Conservation (phyloP, 1,140 invertebrate genomes). For the Meloidogyne chitwoodi region DNA sequence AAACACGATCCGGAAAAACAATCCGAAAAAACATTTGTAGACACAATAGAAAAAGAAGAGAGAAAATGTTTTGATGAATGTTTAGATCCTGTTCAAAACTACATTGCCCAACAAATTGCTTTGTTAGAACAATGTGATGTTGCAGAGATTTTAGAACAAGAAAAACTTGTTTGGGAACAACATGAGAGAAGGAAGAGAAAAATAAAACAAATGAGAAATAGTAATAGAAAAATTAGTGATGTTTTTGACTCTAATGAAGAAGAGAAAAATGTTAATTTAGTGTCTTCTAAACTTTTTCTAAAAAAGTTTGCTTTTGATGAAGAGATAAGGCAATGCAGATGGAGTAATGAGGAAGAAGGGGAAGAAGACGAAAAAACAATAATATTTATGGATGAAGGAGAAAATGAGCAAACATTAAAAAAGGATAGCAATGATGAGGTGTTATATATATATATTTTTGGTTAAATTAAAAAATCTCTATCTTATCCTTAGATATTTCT, state of each 20-base stretch:
- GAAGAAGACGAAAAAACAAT: background rate
- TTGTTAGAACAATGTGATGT: background rate
- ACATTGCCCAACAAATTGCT: slow-evolving; percentile 13
- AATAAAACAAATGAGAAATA: background rate
- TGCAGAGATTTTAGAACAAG: background rate
- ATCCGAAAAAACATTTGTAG: background rate
- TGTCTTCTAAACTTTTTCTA: background rate
- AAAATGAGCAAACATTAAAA: background rate
- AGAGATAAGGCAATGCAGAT: slow-evolving; percentile 22
- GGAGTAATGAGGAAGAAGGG: background rate
- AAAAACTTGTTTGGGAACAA: background rate
- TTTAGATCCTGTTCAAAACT: background rate
- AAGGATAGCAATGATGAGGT: background rate
- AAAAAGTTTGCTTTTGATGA: slow-evolving; percentile 16
- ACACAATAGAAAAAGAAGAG: background rate
- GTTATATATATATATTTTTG: background rate
- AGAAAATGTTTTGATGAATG: background rate
- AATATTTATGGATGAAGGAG: background rate
- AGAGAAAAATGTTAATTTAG: background rate
- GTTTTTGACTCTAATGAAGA: background rate
- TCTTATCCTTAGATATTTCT: too few relatives aligned
- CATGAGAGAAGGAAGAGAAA: background rate
- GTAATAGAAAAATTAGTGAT: background rate
- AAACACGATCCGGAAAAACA: background rate
- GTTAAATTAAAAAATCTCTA: background rate